Evolutionary conservation across 2,888 invertebrate species (phyloP).

Genomic region (Poecilus cupreus): DNA sequence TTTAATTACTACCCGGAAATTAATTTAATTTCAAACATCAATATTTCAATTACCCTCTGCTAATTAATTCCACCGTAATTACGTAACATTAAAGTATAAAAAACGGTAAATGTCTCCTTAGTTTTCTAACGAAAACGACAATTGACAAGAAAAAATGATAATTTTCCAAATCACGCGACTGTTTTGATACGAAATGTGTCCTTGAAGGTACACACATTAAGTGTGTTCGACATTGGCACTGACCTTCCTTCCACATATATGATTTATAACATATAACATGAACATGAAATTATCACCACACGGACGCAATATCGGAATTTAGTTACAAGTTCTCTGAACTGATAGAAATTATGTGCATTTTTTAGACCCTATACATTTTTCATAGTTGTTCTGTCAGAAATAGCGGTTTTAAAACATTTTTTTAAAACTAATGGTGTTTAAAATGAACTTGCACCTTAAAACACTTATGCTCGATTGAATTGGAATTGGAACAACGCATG

Average conservation of each 20-base stretch:
- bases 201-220: background rate
- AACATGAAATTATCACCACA: constrained; percentile 10
- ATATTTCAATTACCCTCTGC: too few relatives aligned
- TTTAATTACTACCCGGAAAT: too few relatives aligned
- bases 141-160: background rate
- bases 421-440: too few relatives aligned
- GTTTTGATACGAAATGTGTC: background rate
- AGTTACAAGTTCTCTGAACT: background rate
- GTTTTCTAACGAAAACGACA: background rate
- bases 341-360: background rate
- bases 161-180: background rate
- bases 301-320: background rate
- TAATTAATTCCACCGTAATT: too few relatives aligned
- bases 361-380: too few relatives aligned
- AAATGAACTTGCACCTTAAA: too few relatives aligned
- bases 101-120: constrained; percentile 1
- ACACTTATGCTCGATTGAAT: too few relatives aligned
- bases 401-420: too few relatives aligned
- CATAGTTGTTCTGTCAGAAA: too few relatives aligned
- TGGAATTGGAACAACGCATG: too few relatives aligned
- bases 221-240: background rate
- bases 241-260: background rate
- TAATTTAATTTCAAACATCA: too few relatives aligned
- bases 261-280: constrained; percentile 21
- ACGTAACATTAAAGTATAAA: too few relatives aligned